These are phyloP conservation scores for Apodemus speciosus DNA, from an alignment of 2,113 vertebrate species.

Conservation along the genomic window DNA sequence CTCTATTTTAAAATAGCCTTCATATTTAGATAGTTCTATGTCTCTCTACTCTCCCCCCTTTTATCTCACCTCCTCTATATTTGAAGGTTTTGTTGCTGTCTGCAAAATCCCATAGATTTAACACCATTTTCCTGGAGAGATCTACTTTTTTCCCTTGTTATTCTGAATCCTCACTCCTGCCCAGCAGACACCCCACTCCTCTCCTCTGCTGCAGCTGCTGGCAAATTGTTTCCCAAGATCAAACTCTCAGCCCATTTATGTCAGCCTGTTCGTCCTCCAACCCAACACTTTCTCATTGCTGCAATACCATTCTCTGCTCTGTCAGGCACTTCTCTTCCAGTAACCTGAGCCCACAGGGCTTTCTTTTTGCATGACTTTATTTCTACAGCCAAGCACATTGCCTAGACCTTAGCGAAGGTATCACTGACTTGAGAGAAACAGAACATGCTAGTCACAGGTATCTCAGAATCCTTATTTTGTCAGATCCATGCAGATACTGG, in stretches of 20 bases:
- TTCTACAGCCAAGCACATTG: too few relatives aligned
- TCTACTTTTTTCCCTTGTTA: too few relatives aligned
- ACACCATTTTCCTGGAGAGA: not conserved
- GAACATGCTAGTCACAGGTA: not conserved
- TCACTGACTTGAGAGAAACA: not conserved
- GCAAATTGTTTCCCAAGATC: not conserved
- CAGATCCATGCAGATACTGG: not conserved
- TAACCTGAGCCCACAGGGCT: not conserved
- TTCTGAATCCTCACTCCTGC: accelerated
- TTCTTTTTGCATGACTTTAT: not conserved
- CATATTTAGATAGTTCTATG: not conserved
- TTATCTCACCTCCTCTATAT: not conserved
- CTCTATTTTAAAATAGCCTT: not conserved
- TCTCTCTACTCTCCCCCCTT: not conserved
- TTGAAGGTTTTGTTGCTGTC: not conserved
- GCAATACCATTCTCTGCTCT: accelerated
- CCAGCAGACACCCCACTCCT: too few relatives aligned
- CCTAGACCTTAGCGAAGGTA: not conserved
- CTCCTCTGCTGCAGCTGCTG: too few relatives aligned
- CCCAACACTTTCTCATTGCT: not conserved
- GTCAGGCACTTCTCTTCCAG: not conserved
- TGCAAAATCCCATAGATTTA: not conserved
- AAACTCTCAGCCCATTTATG: not conserved
- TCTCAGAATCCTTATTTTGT: not conserved
- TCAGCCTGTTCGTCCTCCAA: accelerated